These are phyloP conservation scores for Papilio gigon DNA, from an alignment of 2,888 invertebrate species.

Conservation along the genomic window DNA sequence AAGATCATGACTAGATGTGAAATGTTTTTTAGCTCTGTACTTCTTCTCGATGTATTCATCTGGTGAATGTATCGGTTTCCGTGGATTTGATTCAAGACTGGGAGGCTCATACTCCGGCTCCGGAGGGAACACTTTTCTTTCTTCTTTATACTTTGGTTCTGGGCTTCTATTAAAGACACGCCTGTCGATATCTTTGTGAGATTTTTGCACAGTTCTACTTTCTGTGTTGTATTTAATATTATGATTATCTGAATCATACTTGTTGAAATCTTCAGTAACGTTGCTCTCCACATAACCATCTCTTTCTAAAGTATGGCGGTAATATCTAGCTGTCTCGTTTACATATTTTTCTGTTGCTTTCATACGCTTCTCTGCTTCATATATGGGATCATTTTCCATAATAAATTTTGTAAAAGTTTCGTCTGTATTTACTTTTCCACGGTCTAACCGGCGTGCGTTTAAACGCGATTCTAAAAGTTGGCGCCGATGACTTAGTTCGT, in stretches of 20 bases:
- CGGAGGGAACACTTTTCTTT: conserved; percentile 72
- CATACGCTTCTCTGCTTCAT: conserved; percentile 76
- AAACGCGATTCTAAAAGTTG: conserved; percentile 89
- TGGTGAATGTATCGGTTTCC: conserved; percentile 83
- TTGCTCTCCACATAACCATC: conserved; percentile 81
- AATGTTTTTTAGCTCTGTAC: conserved; percentile 73
- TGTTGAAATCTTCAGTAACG: conserved; percentile 76
- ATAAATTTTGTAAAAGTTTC: conserved; percentile 73
- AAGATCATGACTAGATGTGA: conserved; percentile 78
- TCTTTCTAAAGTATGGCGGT: conserved; percentile 81
- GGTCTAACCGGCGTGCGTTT: conserved; percentile 82
- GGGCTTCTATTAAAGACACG: conserved; percentile 67
- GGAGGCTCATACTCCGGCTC: conserved; percentile 85
- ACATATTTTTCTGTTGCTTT: conserved; percentile 81
- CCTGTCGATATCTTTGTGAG: conserved; percentile 68
- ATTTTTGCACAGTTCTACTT: conserved; percentile 66
- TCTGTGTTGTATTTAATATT: conserved; percentile 75
- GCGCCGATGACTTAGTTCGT: conserved; percentile 87
- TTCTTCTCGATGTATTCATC: conserved; percentile 82
- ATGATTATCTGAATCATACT: conserved; percentile 75
- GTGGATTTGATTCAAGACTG: conserved; percentile 83
- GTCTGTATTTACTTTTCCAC: conserved; percentile 64
- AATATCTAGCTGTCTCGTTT: conserved; percentile 82
- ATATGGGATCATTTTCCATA: conserved; percentile 75
- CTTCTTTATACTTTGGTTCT: conserved; percentile 58